Evolutionary conservation across 2,113 vertebrate species (phyloP), one percentile per base, ranked within the genome.

Genomic region (Beaufortia kweichowensis): DNA sequence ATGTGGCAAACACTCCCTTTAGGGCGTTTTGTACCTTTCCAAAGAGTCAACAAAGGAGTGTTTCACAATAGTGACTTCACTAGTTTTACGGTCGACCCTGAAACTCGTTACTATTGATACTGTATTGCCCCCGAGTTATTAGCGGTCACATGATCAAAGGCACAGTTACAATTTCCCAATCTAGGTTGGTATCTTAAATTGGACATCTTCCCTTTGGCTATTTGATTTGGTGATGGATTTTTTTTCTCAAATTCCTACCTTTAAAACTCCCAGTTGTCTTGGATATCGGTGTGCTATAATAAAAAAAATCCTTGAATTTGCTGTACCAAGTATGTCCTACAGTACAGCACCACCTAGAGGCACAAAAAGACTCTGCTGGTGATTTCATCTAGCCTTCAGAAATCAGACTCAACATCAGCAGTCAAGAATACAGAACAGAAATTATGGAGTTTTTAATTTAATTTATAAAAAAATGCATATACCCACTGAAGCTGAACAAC

Each of bases 401-500:
- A 48, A 17, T 46, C 12, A 17, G 48, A 21, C 7, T 21, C n/a
- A 2, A 6, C 19, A 21, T 53, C 6, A 21, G 19, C 48, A 53
- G 41, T 66, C 19, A 14, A 43, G 41, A 48, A 24, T 23, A 64
- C 72, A 78, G 71, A 76, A 79, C 81, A 79, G 72, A 73, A 82
- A 62, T 76, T 28, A 76, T 72, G 77, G 72, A 71, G 65, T 67
- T 82, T 79, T 76, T 81, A 62, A 81, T 83, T 83, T 83, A 76
- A 80, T 73, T 80, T 72, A 72, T 72, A 72, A 82, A 84, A 81
- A 86, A 83, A 87, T 83, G 84, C 85, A 87, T 89, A 90, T 88
- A 87, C 85, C 87, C 88, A 91, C 88, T 88, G 85, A 91, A 91
- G 91, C 90, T 87, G 89, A 91, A 93, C 84, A 85, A 90, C 88